These are phyloP conservation scores for Epiblema foenella DNA, from an alignment of 2,888 invertebrate genomes.

Conservation along the genomic window DNA sequence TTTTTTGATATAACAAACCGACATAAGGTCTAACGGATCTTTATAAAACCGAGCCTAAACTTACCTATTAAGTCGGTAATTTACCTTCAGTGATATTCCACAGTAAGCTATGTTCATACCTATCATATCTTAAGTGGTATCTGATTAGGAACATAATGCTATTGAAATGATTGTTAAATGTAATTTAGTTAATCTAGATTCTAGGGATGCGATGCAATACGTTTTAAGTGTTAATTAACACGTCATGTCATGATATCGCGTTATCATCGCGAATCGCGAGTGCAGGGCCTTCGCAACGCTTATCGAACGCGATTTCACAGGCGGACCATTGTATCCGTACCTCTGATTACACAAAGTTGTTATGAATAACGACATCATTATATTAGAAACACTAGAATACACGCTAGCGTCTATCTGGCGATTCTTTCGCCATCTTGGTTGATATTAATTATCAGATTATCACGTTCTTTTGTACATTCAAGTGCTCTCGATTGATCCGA, in stretches of 20 bases:
- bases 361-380: not conserved
- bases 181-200: conserved; percentile 19
- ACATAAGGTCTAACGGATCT: no score
- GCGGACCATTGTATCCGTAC: not conserved
- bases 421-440: no score
- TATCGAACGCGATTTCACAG: not conserved
- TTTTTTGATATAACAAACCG: no score
- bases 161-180: conserved; percentile 14
- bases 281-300: not conserved
- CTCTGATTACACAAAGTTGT: not conserved
- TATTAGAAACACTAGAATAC: not conserved
- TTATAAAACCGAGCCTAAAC: no score
- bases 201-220: conserved; percentile 6
- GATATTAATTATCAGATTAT: no score
- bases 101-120: not conserved
- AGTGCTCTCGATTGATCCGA: not conserved
- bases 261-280: not conserved
- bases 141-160: conserved; percentile 1
- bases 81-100: not conserved
- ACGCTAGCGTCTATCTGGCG: no score
- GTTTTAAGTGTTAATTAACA: conserved; percentile 25
- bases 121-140: conserved; percentile 1
- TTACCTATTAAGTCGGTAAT: no score
- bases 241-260: conserved; percentile 22
- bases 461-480: not conserved